Percentiles rank a stretch among this genome's conserved stretches.
phyloP scores from a whole-genome alignment of 2,888 invertebrate genomes.

The Amitus sp. region DNA sequence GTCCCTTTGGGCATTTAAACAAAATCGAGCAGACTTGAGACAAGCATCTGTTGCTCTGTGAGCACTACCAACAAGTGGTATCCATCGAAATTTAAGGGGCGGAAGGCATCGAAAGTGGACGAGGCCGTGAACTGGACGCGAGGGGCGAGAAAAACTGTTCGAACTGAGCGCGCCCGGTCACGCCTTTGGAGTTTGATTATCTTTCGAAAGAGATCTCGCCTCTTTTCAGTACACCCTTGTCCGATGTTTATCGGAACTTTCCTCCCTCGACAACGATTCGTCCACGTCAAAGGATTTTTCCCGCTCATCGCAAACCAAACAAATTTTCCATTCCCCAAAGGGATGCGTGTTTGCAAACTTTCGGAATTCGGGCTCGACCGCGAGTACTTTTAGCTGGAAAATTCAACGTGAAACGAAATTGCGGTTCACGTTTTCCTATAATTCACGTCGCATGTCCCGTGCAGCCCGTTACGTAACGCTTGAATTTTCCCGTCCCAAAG shows the following conservation, averaged over 20 bases:
- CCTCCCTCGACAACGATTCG: not conserved
- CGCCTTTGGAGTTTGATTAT: slow-evolving; percentile 53
- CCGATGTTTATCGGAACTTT: slow-evolving; percentile 40
- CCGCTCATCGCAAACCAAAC: not conserved
- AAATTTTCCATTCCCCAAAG: not conserved
- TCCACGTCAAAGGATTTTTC: not conserved
- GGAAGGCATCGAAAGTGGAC: slow-evolving; percentile 25
- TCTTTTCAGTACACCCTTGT: slow-evolving; percentile 1
- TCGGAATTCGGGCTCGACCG: too few relatives aligned
- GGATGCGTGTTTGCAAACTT: too few relatives aligned
- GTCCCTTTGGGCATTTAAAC: too few relatives aligned
- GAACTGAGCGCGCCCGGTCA: slow-evolving; percentile 27
- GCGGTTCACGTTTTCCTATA: not conserved
- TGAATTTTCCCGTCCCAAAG: not conserved
- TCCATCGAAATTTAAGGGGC: slow-evolving; percentile 52
- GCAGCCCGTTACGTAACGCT: not conserved
- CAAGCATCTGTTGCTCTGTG: slow-evolving; percentile 55
- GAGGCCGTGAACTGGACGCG: slow-evolving; percentile 18
- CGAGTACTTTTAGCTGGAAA: too few relatives aligned
- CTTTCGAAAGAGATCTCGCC: slow-evolving; percentile 45
- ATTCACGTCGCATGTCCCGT: slow-evolving; percentile 4
- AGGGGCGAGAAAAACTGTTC: slow-evolving; percentile 23
- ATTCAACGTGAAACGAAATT: not conserved
- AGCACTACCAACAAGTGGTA: slow-evolving; percentile 55
- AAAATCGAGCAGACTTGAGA: too few relatives aligned